phyloP scores from a whole-genome alignment of 2,797 vertebrate species.

The Periparus ater region DNA sequence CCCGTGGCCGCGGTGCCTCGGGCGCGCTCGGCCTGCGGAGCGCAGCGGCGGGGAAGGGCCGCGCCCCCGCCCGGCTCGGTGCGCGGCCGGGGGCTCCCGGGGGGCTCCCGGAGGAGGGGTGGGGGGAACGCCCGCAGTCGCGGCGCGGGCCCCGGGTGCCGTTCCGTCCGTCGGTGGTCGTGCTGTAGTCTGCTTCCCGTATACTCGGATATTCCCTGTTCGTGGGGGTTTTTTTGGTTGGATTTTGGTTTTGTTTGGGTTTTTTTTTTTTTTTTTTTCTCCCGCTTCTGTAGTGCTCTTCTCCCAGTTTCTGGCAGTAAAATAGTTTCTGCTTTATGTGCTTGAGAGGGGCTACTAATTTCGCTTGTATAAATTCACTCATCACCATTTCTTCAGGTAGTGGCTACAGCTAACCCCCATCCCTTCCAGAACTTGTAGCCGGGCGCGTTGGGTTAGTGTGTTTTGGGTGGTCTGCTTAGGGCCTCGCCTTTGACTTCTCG shows the following conservation, averaged over 20 bases:
- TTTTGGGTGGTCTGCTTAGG: fast-evolving
- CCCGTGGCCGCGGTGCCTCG: not conserved
- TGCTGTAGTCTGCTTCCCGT: not conserved
- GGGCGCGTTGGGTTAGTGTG: not conserved
- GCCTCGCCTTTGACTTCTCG: not conserved
- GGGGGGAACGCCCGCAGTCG: not conserved
- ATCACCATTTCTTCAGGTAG: not conserved
- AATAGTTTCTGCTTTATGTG: not conserved
- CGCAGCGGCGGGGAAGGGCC: not conserved
- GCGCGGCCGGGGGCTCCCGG: not conserved
- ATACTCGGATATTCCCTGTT: fast-evolving
- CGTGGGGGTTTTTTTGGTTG: not conserved
- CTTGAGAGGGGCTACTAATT: not conserved
- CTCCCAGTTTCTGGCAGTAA: not conserved
- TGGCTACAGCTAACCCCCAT: not conserved
- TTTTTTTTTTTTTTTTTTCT: not conserved
- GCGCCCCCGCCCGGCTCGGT: not conserved
- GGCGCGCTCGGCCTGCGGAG: not conserved
- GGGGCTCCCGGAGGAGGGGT: not conserved
- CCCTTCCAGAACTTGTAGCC: not conserved
- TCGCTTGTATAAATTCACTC: not conserved
- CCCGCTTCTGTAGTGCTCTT: not conserved
- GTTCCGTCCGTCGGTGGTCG: not conserved
- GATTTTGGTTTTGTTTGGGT: not conserved
- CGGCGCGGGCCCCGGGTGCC: not conserved